Evolutionary conservation across 2,888 invertebrate species (phyloP), one percentile per base, ranked within the genome.

Genomic region (Pecten maximus): DNA sequence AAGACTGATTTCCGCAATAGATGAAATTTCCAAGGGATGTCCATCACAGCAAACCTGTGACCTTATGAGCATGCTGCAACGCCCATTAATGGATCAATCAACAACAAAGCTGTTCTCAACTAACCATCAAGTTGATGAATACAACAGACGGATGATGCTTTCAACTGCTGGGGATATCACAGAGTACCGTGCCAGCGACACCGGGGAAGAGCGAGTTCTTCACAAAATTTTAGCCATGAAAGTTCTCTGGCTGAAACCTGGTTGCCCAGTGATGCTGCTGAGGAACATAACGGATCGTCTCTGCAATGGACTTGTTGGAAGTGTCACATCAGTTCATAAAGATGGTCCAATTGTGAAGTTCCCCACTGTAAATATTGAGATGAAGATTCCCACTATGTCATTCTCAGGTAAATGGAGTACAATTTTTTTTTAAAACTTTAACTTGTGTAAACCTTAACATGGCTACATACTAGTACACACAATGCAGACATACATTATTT

Each of bases 91-190:
- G 40, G 74, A 40, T 16, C 40, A 50, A 23, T 40, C 86, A 40
- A 44, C 40, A 50, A 87, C 91, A 8, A 92, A 92, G 50, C 86
- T 91, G 40, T 92, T 91, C 90, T 48, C 91, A n/a, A 89, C 88
- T n/a, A 92, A 91, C 88, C 89, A 90, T n/a, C 48, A 16, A 12
- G 92, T 91, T 40, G 90, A 92, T 86, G 89, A 90, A 40, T 92
- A 48, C 86, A 92, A 92, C 40, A 50, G 90, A 40, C 40, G 88
- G 8, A 23, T 54, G 2, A 40, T 91, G 40, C 4, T 90, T 8
- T 74, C 90, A 4, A 86, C 86, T 40, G 48, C 87, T 54, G 90
- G 92, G 6, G 40, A n/a, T n/a, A 16, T 92, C 48, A 88, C 44
- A 88, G 88, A 91, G 44, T 91, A 28, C n/a, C 39, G 40, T 16